Conservation (phyloP, 2,888 invertebrate species). For the Pasiphila rectangulata region DNA sequence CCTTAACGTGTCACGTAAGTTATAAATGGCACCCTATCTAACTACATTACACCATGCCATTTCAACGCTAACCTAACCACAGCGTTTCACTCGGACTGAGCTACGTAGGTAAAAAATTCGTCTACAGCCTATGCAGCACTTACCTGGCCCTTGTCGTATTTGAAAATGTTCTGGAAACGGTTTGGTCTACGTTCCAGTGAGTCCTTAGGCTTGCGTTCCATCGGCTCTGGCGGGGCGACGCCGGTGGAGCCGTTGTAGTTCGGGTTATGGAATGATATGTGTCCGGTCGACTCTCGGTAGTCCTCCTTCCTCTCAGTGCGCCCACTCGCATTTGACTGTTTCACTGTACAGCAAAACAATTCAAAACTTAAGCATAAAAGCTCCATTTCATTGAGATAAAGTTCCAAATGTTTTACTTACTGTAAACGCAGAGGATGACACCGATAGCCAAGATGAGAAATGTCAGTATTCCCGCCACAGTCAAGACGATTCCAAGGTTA, state of each 20-base stretch:
- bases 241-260: constrained; percentile 84
- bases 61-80: too few species aligned
- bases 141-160: constrained; percentile 89
- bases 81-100: too few species aligned
- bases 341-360: constrained; percentile 26
- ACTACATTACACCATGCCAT: too few species aligned
- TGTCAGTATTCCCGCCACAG: constrained; percentile 41
- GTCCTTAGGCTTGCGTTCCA: constrained; percentile 58
- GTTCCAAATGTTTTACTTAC: constrained; percentile 38
- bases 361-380: constrained; percentile 14
- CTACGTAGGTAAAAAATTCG: too few species aligned
- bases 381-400: constrained; percentile 9
- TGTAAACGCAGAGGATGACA: constrained; percentile 42
- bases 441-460: constrained; percentile 41
- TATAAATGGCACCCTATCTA: too few species aligned
- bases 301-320: constrained; percentile 61
- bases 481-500: constrained; percentile 44
- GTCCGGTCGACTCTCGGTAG: constrained; percentile 82
- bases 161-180: constrained; percentile 83
- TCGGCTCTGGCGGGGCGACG: constrained; percentile 50
- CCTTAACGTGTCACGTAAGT: too few species aligned
- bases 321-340: constrained; percentile 27
- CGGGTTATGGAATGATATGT: constrained; percentile 93
- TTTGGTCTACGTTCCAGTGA: constrained; percentile 55
- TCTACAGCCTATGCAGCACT: too few species aligned